Base-by-base conservation (phyloP, 2,888 invertebrate genomes). In the Petrophora chlorosata region DNA sequence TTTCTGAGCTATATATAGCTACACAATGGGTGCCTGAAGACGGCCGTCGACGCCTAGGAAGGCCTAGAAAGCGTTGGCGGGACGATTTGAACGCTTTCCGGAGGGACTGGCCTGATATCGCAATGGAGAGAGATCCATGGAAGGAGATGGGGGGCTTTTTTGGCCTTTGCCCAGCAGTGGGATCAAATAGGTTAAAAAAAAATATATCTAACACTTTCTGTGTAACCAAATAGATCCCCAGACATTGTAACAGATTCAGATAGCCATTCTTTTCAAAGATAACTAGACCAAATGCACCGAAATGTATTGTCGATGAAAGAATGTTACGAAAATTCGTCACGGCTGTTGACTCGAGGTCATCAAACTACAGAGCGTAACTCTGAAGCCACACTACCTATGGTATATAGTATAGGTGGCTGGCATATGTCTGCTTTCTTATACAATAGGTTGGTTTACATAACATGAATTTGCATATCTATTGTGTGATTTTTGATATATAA, bases 291-390 rank as follows among this genome's bases (percentile, higher is more conserved):
- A 46, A 33, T 26, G 35, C 13, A 39, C 25, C 41, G 36, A 38
- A 30, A 33, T 30, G 36, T 42, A 35, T 49, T 43, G 35, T 26
- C 39, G 30, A 43, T 50, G 39, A 50, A 50, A 50, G 49, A 50
- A 50, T 44, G 43, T 39, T 50, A 50, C 49, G 33, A 50, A 50
- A 50, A 50, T 39, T 50, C 29, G 49, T 50, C 49, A 50, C 39
- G 43, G 29, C 10, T 15, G 17, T 28, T 14, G 5, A 15, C 28
- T 28, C 9, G 43, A 50, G 49, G 43, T 43, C 49, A 30, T 34
- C 49, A 39, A 43, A 50, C 43, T 15, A 15, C 22, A 3, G 22
- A 29, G 34, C 46, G 46, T 47, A 47, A 40, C 46, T 23, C 15
- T 35, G 28, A 44, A 28, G 32, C 17, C n/a, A n/a, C n/a, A n/a